phyloP scores from a whole-genome alignment of 2,888 invertebrate genomes.

The Zelleria hepariella region DNA sequence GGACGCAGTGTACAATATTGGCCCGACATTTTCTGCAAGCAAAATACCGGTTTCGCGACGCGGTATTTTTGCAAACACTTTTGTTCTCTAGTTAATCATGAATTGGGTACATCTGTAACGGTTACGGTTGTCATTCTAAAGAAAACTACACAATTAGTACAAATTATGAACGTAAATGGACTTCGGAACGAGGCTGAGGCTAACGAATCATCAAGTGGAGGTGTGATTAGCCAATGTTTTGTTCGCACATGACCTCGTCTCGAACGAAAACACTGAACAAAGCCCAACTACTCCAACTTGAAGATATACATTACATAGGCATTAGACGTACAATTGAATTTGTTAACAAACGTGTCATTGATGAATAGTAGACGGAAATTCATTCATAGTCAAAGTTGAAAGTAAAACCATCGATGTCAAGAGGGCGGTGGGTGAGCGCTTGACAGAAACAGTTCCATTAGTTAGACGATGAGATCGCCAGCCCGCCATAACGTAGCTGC shows the following conservation, averaged over 20 bases:
- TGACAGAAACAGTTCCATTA: neutral
- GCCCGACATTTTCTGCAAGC: conserved; percentile 36
- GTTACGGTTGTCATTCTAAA: neutral
- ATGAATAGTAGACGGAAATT: conserved; percentile 12
- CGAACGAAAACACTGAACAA: conserved; percentile 53
- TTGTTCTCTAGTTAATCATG: too few relatives aligned
- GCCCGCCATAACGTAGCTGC: conserved; percentile 63
- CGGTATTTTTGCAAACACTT: neutral
- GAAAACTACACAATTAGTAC: neutral
- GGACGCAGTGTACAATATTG: conserved; percentile 26
- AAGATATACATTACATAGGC: neutral
- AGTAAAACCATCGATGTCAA: neutral
- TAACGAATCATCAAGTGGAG: conserved; percentile 31
- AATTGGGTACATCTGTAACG: too few relatives aligned
- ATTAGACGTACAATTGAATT: neutral
- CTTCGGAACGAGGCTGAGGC: conserved; percentile 15
- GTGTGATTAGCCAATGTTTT: conserved; percentile 53
- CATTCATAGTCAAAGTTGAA: conserved; percentile 7
- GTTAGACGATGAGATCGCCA: conserved; percentile 9
- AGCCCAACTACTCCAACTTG: conserved; percentile 10
- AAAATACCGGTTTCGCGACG: conserved; percentile 2
- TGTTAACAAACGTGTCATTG: neutral
- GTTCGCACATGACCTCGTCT: conserved; percentile 49
- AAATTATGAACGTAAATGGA: conserved; percentile 11
- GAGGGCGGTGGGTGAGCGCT: neutral